Percentiles rank a stretch among this genome's conserved stretches.
phyloP scores from a whole-genome alignment of 2,797 vertebrate genomes.

The Pangasius djambal region DNA sequence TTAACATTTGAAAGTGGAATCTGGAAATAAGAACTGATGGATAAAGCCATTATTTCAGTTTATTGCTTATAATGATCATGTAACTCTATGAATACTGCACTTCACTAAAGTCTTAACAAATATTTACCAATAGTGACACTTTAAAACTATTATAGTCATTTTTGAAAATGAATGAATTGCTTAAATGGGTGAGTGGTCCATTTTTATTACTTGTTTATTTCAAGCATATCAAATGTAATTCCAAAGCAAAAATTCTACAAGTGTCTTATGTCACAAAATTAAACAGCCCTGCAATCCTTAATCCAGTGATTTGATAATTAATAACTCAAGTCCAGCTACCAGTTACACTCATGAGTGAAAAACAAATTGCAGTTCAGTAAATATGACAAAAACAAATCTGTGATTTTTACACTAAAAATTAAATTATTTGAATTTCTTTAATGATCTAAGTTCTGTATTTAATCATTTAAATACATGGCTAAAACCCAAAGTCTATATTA shows the following conservation, averaged over 20 bases:
- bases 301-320: background rate
- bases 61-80: background rate
- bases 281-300: background rate
- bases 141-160: background rate
- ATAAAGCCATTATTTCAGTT: background rate
- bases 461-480: background rate
- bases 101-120: background rate
- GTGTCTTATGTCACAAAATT: background rate
- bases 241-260: background rate
- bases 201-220: background rate
- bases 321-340: background rate
- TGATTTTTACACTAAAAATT: background rate
- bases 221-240: background rate
- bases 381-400: background rate
- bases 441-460: background rate
- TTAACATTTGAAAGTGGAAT: background rate
- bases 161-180: background rate
- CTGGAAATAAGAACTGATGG: background rate
- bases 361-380: background rate
- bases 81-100: background rate
- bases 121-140: background rate
- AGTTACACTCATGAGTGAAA: background rate
- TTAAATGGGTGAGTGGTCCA: background rate
- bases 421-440: background rate
- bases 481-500: background rate